phyloP scores from a whole-genome alignment of 1,140 invertebrate genomes.

The Oscheius sp. region DNA sequence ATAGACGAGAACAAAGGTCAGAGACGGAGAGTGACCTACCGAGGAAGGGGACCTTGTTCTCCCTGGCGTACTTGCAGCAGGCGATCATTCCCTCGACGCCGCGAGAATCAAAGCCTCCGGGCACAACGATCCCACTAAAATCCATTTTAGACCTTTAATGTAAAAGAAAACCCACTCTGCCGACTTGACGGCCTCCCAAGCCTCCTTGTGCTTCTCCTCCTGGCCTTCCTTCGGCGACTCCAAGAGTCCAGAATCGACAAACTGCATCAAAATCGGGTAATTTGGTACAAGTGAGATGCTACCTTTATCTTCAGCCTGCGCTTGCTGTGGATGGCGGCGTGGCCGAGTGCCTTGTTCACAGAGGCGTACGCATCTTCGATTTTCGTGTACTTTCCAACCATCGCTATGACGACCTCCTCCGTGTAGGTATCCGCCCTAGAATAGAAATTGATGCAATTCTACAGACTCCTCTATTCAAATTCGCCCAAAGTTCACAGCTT shows the following conservation, averaged over 20 bases:
- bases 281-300: no score
- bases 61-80: slow-evolving; percentile 86
- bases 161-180: slow-evolving; percentile 70
- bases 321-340: slow-evolving; percentile 79
- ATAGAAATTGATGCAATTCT: no score
- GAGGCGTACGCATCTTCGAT: slow-evolving; percentile 95
- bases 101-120: slow-evolving; percentile 91
- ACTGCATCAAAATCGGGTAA: no score
- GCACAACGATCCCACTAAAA: slow-evolving; percentile 84
- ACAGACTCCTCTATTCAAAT: no score
- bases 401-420: slow-evolving; percentile 80
- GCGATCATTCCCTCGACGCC: slow-evolving; percentile 94
- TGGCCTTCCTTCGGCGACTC: slow-evolving; percentile 68
- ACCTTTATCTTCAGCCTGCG: slow-evolving; percentile 72
- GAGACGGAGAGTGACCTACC: no score
- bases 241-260: slow-evolving; percentile 84
- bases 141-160: slow-evolving; percentile 28
- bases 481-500: no score
- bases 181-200: slow-evolving; percentile 85
- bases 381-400: slow-evolving; percentile 99
- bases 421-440: slow-evolving; percentile 73
- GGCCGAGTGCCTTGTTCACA: slow-evolving; percentile 87
- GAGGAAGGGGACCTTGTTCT: slow-evolving; percentile 82
- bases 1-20: no score
- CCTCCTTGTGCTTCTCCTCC: slow-evolving; percentile 77